Conservation (phyloP, 2,888 invertebrate species). For the Bugula neritina region DNA sequence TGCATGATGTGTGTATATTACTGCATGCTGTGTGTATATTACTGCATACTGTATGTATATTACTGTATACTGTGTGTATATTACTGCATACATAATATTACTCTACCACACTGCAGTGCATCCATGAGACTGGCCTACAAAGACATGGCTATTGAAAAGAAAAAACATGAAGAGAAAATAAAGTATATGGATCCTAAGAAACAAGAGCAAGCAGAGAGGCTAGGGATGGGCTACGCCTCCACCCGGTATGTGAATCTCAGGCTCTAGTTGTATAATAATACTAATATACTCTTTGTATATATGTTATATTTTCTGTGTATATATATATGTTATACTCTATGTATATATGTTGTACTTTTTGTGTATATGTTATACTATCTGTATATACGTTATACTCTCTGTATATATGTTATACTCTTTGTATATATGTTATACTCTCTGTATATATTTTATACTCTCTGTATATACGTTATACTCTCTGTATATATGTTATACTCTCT, state of each 20-base stretch:
- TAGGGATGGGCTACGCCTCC: slow-evolving; percentile 71
- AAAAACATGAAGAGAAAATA: slow-evolving; percentile 67
- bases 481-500: too few relatives aligned
- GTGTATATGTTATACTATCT: not conserved
- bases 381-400: not conserved
- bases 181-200: slow-evolving; percentile 72
- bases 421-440: too few relatives aligned
- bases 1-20: too few relatives aligned
- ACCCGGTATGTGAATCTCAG: not conserved
- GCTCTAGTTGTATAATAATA: not conserved
- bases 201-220: slow-evolving; percentile 79
- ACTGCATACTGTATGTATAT: too few relatives aligned
- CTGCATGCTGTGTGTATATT: too few relatives aligned
- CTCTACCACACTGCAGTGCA: slow-evolving; percentile 43
- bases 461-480: not conserved
- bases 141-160: slow-evolving; percentile 52
- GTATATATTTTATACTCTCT: not conserved
- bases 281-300: not conserved
- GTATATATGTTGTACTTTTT: not conserved
- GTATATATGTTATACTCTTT: too few relatives aligned
- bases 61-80: too few relatives aligned
- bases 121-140: slow-evolving; percentile 51
- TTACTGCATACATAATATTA: too few relatives aligned
- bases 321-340: not conserved
- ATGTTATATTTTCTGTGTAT: not conserved